Conservation (phyloP, 2,797 vertebrate genomes). For the Pelochelys cantorii region DNA sequence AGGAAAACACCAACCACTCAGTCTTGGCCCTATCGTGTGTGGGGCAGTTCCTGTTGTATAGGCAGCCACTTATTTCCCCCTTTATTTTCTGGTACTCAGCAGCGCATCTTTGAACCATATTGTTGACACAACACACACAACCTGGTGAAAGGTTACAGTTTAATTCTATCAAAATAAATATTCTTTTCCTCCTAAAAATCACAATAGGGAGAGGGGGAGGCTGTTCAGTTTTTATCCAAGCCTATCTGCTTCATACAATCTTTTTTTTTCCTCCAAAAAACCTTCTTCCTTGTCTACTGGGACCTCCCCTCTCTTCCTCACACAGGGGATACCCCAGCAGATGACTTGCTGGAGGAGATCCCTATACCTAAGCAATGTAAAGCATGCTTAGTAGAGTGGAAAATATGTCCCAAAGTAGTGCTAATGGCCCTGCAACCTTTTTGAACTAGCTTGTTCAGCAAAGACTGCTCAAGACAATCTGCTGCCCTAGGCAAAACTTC, state of each 20-base stretch:
- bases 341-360: neutral
- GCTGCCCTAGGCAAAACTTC: neutral
- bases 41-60: accelerated
- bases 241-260: neutral
- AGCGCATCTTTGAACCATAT: conserved; percentile 21
- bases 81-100: conserved; percentile 10
- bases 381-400: accelerated
- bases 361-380: neutral
- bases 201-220: neutral
- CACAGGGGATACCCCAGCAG: neutral
- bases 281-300: neutral
- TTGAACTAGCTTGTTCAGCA: neutral
- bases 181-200: neutral
- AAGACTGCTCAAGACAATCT: neutral
- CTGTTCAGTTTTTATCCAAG: neutral
- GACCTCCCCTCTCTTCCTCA: neutral
- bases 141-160: neutral
- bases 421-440: neutral
- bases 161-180: neutral
- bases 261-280: neutral
- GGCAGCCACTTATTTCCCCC: neutral
- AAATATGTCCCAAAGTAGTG: neutral
- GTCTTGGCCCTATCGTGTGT: neutral
- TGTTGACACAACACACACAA: neutral
- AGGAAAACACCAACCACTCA: neutral